These are phyloP conservation scores for Patella vulgata DNA, from an alignment of 1,140 invertebrate species.

Conservation along the genomic window DNA sequence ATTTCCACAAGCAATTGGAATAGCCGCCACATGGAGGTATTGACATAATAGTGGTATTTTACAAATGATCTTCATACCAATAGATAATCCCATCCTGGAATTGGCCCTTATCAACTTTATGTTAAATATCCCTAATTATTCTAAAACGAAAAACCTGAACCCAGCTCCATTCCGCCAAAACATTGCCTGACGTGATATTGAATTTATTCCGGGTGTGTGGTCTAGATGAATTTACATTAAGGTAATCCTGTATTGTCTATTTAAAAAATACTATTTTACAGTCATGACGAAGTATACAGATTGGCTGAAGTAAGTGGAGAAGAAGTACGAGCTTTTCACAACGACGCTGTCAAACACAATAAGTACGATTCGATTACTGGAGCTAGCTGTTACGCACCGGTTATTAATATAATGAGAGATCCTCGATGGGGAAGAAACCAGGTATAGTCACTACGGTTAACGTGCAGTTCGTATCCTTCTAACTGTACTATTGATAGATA, in stretches of 20 bases:
- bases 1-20: slow-evolving; percentile 55
- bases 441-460: too few species aligned
- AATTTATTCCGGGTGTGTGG: too few species aligned
- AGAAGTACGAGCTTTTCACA: slow-evolving; percentile 56
- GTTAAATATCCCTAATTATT: too few species aligned
- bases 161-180: too few species aligned
- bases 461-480: too few species aligned
- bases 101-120: too few species aligned
- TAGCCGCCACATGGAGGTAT: slow-evolving; percentile 56
- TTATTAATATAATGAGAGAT: slow-evolving; percentile 59
- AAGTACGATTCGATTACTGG: slow-evolving; percentile 40
- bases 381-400: slow-evolving; percentile 53
- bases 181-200: too few species aligned
- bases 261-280: slow-evolving; percentile 16
- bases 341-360: slow-evolving; percentile 36
- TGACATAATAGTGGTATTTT: background rate
- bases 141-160: too few species aligned
- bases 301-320: slow-evolving; percentile 44
- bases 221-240: background rate
- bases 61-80: too few species aligned
- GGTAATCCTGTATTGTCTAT: background rate
- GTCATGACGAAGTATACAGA: slow-evolving; percentile 26
- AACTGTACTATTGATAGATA: too few species aligned
- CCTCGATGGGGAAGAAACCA: slow-evolving; percentile 58
- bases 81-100: too few species aligned